phyloP scores from a whole-genome alignment of 2,113 vertebrate genomes.

The Oreochromis tanganicae region DNA sequence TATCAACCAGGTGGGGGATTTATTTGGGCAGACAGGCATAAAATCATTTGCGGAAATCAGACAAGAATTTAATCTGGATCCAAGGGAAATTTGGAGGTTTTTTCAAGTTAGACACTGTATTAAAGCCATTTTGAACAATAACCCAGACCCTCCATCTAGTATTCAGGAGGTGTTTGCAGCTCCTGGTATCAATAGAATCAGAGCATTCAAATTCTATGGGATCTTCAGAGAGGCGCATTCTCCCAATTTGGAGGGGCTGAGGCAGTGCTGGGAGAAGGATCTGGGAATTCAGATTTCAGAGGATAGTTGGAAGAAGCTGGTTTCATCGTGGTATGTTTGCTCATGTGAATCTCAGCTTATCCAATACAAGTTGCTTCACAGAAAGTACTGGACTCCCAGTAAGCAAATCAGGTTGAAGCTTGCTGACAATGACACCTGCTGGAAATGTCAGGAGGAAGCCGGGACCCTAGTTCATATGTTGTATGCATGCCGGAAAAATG shows the following conservation, averaged over 20 bases:
- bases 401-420: too few species aligned
- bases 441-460: too few species aligned
- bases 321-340: too few species aligned
- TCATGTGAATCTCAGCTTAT: too few species aligned
- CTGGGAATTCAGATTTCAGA: too few species aligned
- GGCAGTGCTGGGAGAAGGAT: too few species aligned
- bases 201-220: background rate
- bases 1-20: background rate
- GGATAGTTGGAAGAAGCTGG: too few species aligned
- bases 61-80: background rate
- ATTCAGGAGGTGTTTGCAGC: background rate
- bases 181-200: background rate
- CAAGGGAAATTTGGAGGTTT: background rate
- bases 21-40: fast-evolving
- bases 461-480: too few species aligned
- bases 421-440: too few species aligned
- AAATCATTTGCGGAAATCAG: background rate
- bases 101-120: background rate
- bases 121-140: background rate
- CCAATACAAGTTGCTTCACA: too few species aligned
- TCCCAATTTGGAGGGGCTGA: background rate
- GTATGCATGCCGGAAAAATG: too few species aligned
- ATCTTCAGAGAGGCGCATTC: background rate
- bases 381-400: too few species aligned
- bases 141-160: background rate